These are phyloP conservation scores for Holacanthella duospinosa DNA, from an alignment of 2,888 invertebrate genomes.

Conservation along the genomic window DNA sequence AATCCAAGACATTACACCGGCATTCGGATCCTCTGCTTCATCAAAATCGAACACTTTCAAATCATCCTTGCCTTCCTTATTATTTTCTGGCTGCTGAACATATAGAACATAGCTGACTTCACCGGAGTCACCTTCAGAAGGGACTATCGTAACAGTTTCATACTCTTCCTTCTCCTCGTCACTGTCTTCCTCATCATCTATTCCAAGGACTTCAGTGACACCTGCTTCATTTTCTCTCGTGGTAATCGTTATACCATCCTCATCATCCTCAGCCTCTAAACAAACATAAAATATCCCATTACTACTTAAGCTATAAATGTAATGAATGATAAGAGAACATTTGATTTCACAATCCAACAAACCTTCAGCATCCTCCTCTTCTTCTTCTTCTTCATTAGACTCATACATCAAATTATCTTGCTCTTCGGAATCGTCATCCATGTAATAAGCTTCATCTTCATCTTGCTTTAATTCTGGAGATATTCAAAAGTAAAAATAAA, in stretches of 20 bases:
- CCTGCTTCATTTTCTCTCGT: constrained; percentile 23
- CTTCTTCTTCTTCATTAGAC: constrained; percentile 12
- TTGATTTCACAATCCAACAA: neutral
- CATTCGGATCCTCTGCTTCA: constrained; percentile 52
- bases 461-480: constrained; percentile 17
- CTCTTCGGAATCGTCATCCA: constrained; percentile 21
- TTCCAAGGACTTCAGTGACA: constrained; percentile 25
- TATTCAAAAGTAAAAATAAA: neutral
- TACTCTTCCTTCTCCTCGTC: constrained; percentile 17
- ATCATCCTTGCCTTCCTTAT: constrained; percentile 44
- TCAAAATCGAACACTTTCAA: constrained; percentile 66
- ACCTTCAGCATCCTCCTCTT: neutral
- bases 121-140: constrained; percentile 61
- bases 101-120: constrained; percentile 82
- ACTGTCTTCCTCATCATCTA: constrained; percentile 23
- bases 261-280: neutral
- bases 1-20: constrained; percentile 39
- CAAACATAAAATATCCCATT: too few relatives aligned
- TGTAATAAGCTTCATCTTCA: constrained; percentile 23
- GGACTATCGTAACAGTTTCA: constrained; percentile 55
- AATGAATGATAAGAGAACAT: too few relatives aligned
- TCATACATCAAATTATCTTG: constrained; percentile 27
- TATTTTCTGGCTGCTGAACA: constrained; percentile 56
- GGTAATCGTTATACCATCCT: constrained; percentile 20
- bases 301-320: too few relatives aligned